Conservation (phyloP, 2,888 invertebrate species). For the Cheiracanthium punctorium region DNA sequence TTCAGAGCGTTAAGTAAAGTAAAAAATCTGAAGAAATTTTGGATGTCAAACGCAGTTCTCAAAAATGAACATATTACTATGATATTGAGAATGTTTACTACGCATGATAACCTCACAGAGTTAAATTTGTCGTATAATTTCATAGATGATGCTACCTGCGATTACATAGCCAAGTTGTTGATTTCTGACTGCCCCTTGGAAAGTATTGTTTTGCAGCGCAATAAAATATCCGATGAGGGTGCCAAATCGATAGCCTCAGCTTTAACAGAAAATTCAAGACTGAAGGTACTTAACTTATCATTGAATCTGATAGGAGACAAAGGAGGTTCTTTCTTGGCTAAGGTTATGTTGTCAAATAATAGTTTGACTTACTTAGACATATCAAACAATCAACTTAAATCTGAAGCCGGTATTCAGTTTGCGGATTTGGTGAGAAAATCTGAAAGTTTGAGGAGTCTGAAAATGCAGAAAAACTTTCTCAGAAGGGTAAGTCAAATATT, state of each 20-base stretch:
- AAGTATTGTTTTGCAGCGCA: constrained; percentile 15
- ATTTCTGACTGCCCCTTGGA: constrained; percentile 17
- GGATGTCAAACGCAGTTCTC: constrained; percentile 20
- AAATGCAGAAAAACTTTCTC: constrained; percentile 28
- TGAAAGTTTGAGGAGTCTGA: constrained; percentile 13
- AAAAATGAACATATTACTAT: constrained; percentile 8
- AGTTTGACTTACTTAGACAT: constrained; percentile 25
- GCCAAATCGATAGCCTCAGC: constrained; percentile 26
- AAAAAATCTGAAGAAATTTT: constrained; percentile 16
- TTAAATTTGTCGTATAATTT: constrained; percentile 41
- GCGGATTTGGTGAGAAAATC: neutral
- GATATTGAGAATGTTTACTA: neutral
- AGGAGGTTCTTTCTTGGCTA: constrained; percentile 27
- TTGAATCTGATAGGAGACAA: constrained; percentile 37
- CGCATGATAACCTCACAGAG: neutral
- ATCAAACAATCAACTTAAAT: constrained; percentile 24
- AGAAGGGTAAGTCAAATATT: constrained; percentile 27
- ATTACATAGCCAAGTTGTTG: constrained; percentile 13
- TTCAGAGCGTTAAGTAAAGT: constrained; percentile 7
- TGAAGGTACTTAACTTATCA: constrained; percentile 31
- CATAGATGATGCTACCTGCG: constrained; percentile 11
- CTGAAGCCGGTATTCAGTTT: constrained; percentile 3
- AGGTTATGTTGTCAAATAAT: neutral
- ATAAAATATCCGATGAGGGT: constrained; percentile 23
- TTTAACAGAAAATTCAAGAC: neutral